Evolutionary conservation across 1,140 invertebrate species (phyloP), one percentile per base, ranked within the genome.

Genomic region (Drosophila miranda): DNA sequence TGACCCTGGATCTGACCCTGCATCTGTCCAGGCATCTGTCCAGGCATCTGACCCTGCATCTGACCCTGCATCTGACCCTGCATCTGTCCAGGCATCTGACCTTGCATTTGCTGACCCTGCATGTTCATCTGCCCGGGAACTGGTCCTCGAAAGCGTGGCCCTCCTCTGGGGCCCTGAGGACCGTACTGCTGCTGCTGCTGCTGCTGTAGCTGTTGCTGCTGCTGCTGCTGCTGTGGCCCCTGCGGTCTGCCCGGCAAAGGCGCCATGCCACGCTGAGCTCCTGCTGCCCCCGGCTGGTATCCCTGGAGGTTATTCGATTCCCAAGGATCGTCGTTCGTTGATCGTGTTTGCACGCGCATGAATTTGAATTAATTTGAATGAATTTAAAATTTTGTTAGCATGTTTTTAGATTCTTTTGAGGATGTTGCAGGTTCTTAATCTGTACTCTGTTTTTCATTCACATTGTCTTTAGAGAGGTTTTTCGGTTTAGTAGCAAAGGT

Each of bases 401-500:
- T 74, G 38, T 82, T 78, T 73, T 63, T 16, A 34, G 52, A 34
- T 14, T 78, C 42, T 59, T 67, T 78, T 84, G 55, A 45, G 49
- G 59, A 57, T 57, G 54, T 38, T 58, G 67, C 72, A 73, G 34
- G 45, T 61, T 72, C 38, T 77, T 82, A 78, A 61, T 75, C 66
- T 64, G 82, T 86, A 86, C 78, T 87, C 82, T 87, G 82, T 86
- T 86, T 87, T 86, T 86, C 82, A 87, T 86, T 86, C 82, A 88
- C 78, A 87, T 87, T 87, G 74, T 87, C 74, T 87, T 78, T 75
- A 78, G 70, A 74, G 69, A 67, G 57, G 61, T 69, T 70, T 54
- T 69, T 67, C 52, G 54, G 64, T 53, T 50, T 52, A 52, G 50
- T 34, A 44, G 58, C 49, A 49, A 66, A 52, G 61, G 45, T 61